Base-by-base conservation (phyloP, 2,888 invertebrate genomes). In the Andrena flavipes region DNA sequence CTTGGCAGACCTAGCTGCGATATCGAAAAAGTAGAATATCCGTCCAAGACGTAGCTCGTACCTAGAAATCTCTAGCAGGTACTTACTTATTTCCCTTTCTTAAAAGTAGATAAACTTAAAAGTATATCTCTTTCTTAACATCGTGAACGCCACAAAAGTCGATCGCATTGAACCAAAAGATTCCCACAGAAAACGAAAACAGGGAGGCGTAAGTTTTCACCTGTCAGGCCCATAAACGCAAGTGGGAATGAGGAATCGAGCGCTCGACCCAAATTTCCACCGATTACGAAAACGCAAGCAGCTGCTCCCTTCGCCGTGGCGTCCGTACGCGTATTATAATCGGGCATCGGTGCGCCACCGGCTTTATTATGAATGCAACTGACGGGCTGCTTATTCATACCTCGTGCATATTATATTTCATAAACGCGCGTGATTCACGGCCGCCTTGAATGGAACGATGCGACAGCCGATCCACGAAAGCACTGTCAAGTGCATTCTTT, bases 261-360 rank as follows among this genome's bases (percentile, higher is more conserved):
- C 60, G 72, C 76, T 84, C 82, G 86, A 85, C 83, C 86, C 80
- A 73, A 88, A 84, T 88, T 85, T 88, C 62, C 62, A 65, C 35
- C 42, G 30, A 59, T 78, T 77, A 70, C 71, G 75, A 79, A 75
- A 86, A 74, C 85, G 69, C 63, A 72, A 80, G 69, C 79, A 48
- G 60, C 74, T 29, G 49, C 67, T 54, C 62, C 51, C 48, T 26
- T 20, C 8, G 23, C 51, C 48, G 20, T 0, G 75, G 69, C 64
- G 68, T 23, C 42, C 71, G 56, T 30, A 62, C 76, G 77, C 74
- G 76, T 64, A 84, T 76, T 59, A 68, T 84, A 76, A 71, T n/a
- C n/a, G 49, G 6, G 4, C 20, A 29, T 56, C 56, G 54, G 4
- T 26, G 30, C 62, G 72, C 63, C 73, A 65, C 49, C 42, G n/a